phyloP scores from a whole-genome alignment of 2,113 vertebrate genomes.

The Leiothrix lutea region DNA sequence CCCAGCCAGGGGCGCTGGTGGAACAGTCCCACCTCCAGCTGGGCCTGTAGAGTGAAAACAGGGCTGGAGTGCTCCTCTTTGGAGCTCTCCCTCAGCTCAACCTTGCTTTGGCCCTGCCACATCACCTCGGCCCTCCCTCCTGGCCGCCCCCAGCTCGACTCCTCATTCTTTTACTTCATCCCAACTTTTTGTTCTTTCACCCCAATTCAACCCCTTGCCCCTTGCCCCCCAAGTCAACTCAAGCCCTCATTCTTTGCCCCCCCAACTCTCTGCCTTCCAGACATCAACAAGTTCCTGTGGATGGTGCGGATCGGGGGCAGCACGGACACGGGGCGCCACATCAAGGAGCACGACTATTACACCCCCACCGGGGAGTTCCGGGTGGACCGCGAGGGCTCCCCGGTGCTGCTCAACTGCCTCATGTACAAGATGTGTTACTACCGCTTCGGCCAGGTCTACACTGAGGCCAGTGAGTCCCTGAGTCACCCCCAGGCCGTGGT shows the following conservation, averaged over 20 bases:
- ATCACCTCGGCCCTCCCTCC: neutral
- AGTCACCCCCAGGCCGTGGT: accelerated
- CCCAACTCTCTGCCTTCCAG: conserved; percentile 3
- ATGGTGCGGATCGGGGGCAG: conserved; percentile 99
- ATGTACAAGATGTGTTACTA: conserved; percentile 99
- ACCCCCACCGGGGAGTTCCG: conserved; percentile 96
- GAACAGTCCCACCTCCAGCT: neutral
- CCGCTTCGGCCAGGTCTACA: conserved; percentile 98
- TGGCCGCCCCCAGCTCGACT: neutral
- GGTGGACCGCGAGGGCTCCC: conserved; percentile 94
- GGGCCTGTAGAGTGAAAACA: accelerated
- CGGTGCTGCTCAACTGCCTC: conserved; percentile 96
- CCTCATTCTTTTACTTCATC: neutral
- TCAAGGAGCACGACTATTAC: conserved; percentile 98
- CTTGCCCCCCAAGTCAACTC: neutral
- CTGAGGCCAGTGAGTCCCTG: conserved; percentile 93
- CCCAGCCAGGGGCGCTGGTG: accelerated
- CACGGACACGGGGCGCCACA: conserved; percentile 95
- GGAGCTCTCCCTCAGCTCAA: accelerated
- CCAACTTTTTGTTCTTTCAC: accelerated
- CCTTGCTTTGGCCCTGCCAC: neutral
- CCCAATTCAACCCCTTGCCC: neutral
- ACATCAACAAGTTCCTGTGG: conserved; percentile 99
- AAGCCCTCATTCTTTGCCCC: neutral
- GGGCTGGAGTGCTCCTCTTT: neutral